Evolutionary conservation across 30 jellyfish, hydroid and myxozoan genomes (phyloP), one percentile per base, ranked within the genome.

Genomic region (Calvadosia cruxmelitensis): DNA sequence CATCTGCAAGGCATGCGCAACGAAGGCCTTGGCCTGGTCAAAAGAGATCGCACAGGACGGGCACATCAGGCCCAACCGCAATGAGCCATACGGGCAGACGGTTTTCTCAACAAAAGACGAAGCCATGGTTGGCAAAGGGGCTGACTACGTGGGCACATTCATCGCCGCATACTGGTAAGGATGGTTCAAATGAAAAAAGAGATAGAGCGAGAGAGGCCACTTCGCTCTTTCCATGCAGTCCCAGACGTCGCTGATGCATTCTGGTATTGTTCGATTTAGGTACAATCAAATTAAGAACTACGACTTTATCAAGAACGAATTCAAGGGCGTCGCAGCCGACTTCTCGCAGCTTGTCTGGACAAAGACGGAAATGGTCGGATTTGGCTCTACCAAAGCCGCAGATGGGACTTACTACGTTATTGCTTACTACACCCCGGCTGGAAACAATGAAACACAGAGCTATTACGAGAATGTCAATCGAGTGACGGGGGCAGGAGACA

Each of bases 401-500:
- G 95, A 83, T 73, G 93, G 92, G 0, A 51, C 95, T 3, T 71
- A 73, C 7, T 71, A 84, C 53, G 84, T 89, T 25, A 75, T 89
- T 27, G 81, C 93, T 27, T 89, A 89, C 75, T 89, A 76, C 86
- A 73, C 69, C 63, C 98, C 98, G 1, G 93, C 82, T 23, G 98
- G 98, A 28, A 89, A 89, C 72, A 89, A 89, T 64, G 98, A 89
- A 62, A 71, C 94, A 0, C 53, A 81, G 74, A 84, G 95, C 23
- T 89, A 53, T 74, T 49, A 68, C 57, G 95, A 81, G 33, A 89
- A 89, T 74, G 95, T 89, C 57, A 82, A 89, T 77, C 66, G 94
- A 71, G 98, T 89, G 1, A 81, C 98, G 3, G 98, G 98, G 24
- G 95, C 98, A 24, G 98, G 98, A 23, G 98, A 89, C 69, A 72